These are phyloP conservation scores for Vidua chalybeata DNA, from an alignment of 2,113 vertebrate genomes.

Conservation along the genomic window DNA sequence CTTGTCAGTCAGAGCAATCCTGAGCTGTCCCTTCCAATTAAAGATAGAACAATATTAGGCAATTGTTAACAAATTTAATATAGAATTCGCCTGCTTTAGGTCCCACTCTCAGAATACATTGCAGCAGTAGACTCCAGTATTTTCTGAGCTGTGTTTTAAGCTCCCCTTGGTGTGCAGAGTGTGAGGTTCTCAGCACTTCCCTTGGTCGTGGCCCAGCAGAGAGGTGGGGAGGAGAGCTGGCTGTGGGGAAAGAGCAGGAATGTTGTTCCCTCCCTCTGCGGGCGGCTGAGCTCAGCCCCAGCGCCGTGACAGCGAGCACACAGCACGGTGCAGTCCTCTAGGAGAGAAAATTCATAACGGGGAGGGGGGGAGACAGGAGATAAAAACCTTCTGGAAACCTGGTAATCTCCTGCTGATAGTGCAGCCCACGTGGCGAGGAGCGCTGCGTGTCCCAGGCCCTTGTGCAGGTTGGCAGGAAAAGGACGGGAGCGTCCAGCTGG, in stretches of 20 bases:
- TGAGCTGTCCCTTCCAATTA: not conserved
- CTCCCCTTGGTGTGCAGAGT: not conserved
- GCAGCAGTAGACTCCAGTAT: not conserved
- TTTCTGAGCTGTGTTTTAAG: not conserved
- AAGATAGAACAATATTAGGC: not conserved
- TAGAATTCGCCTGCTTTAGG: not conserved
- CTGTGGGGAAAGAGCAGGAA: not conserved
- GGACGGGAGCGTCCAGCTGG: not conserved
- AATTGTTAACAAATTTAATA: not conserved
- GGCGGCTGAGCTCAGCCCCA: not conserved
- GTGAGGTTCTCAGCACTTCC: not conserved
- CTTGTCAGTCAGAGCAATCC: not conserved
- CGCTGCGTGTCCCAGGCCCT: fast-evolving
- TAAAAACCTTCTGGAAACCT: not conserved
- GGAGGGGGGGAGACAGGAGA: not conserved
- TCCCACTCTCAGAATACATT: not conserved
- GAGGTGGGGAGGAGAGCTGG: not conserved
- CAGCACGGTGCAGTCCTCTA: not conserved
- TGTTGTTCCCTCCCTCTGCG: not conserved
- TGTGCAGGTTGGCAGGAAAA: not conserved
- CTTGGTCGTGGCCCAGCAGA: not conserved
- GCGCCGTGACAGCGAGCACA: not conserved
- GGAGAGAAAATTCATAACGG: not conserved
- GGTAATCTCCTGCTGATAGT: not conserved
- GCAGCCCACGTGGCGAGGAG: not conserved